These are phyloP conservation scores for Cotesia chilonis DNA, from an alignment of 1,140 invertebrate genomes.

Conservation along the genomic window DNA sequence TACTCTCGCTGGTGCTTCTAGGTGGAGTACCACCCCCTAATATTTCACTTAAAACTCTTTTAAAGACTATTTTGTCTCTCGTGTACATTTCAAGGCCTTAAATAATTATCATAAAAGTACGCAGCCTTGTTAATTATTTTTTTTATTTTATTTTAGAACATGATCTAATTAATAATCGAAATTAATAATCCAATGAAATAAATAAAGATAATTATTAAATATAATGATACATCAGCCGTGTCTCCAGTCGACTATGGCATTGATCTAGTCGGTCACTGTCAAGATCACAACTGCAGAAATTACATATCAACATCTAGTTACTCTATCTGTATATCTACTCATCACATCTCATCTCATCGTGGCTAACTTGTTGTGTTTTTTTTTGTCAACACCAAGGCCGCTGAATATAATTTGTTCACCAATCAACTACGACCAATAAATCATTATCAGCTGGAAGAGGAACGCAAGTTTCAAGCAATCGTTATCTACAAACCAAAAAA, in stretches of 20 bases:
- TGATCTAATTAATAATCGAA: background rate
- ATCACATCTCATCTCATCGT: too few species aligned
- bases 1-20: constrained; percentile 15
- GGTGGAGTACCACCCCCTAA: constrained; percentile 6
- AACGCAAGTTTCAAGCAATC: too few species aligned
- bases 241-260: constrained; percentile 43
- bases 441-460: too few species aligned
- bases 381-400: too few species aligned
- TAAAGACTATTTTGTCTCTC: background rate
- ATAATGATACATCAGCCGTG: constrained; percentile 3
- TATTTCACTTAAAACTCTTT: constrained; percentile 15
- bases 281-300: constrained; percentile 47
- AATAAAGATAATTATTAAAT: too few species aligned
- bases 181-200: too few species aligned
- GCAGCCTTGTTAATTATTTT: background rate
- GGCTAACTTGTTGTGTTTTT: too few species aligned
- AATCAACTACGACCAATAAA: too few species aligned
- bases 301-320: background rate
- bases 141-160: background rate
- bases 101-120: constrained; percentile 1
- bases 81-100: background rate
- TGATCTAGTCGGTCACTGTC: constrained; percentile 56
- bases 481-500: too few species aligned
- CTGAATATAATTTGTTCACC: too few species aligned
- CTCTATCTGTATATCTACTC: background rate